A percentile compares a stretch with the other conserved stretches of the same genome.
phyloP scores from a whole-genome alignment of 2,888 invertebrate species.

The Scotopteryx bipunctaria region DNA sequence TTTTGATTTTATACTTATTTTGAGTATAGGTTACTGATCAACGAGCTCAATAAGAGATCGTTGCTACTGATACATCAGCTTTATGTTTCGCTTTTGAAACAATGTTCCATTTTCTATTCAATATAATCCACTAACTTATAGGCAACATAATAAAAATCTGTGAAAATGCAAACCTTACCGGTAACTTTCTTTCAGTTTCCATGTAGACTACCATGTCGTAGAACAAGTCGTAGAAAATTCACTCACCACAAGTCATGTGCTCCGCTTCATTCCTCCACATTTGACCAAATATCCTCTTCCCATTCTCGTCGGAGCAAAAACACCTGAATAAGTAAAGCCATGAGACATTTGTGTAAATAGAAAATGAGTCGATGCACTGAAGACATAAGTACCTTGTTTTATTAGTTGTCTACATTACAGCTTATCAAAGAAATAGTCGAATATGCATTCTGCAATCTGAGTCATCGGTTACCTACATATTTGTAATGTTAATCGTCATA shows the following conservation, averaged over 20 bases:
- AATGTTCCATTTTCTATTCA: constrained; percentile 1
- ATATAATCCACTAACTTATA: background rate
- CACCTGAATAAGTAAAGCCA: constrained; percentile 74
- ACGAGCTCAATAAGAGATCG: no score
- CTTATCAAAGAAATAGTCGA: constrained; percentile 3
- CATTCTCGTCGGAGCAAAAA: constrained; percentile 85
- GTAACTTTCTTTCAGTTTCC: constrained; percentile 1
- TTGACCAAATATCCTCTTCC: constrained; percentile 86
- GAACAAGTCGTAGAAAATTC: constrained; percentile 17
- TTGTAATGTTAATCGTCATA: background rate
- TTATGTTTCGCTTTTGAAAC: constrained; percentile 13
- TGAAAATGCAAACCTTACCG: constrained; percentile 20
- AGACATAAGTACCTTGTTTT: background rate
- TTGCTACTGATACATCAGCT: background rate
- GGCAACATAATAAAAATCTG: constrained; percentile 6
- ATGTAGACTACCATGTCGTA: background rate
- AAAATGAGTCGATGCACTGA: constrained; percentile 22
- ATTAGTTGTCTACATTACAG: constrained; percentile 2
- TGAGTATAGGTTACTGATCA: no score
- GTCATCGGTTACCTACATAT: constrained; percentile 6
- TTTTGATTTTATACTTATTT: constrained; percentile 7
- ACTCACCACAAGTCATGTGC: constrained; percentile 87
- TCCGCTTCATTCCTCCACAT: constrained; percentile 81
- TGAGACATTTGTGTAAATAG: constrained; percentile 27
- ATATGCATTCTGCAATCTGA: constrained; percentile 10